These are phyloP conservation scores for Fissipunctia ypsillon DNA, from an alignment of 2,888 invertebrate species.

Conservation along the genomic window DNA sequence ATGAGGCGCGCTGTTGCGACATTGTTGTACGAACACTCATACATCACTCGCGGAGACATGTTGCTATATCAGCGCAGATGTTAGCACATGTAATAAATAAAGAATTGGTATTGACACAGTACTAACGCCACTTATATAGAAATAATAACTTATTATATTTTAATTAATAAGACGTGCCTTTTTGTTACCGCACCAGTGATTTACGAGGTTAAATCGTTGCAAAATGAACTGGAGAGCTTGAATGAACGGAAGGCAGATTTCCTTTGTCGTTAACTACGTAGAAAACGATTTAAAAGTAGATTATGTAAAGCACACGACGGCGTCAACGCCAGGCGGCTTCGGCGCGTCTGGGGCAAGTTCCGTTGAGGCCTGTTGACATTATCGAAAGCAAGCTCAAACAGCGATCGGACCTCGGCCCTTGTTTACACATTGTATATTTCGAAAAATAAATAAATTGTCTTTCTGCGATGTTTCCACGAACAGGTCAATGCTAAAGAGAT, in stretches of 20 bases:
- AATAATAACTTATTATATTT: slow-evolving; percentile 27
- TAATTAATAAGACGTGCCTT: slow-evolving; percentile 27
- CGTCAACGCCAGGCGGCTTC: slow-evolving; percentile 22
- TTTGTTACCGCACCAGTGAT: slow-evolving; percentile 16
- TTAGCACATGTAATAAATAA: slow-evolving; percentile 47
- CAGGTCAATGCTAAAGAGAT: slow-evolving; percentile 65
- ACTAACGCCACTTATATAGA: slow-evolving; percentile 31
- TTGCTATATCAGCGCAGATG: slow-evolving; percentile 56
- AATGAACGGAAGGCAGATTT: slow-evolving; percentile 61
- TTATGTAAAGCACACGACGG: slow-evolving; percentile 78
- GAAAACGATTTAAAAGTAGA: slow-evolving; percentile 76
- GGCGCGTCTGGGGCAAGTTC: slow-evolving; percentile 83
- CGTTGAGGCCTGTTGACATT: slow-evolving; percentile 87
- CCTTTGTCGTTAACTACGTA: slow-evolving; percentile 56
- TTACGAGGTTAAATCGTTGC: slow-evolving; percentile 34
- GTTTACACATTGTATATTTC: slow-evolving; percentile 84
- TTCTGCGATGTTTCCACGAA: slow-evolving; percentile 79
- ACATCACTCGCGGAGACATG: slow-evolving; percentile 60
- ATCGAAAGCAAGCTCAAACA: slow-evolving; percentile 88
- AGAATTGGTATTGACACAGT: slow-evolving; percentile 40
- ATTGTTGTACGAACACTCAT: slow-evolving; percentile 69
- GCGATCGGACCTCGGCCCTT: slow-evolving; percentile 74
- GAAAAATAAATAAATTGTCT: slow-evolving; percentile 81
- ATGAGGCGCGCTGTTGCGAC: slow-evolving; percentile 73
- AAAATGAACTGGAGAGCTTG: slow-evolving; percentile 34